Evolutionary conservation across 2,888 invertebrate genomes (phyloP).

Genomic region (Ennomos erosarius): DNA sequence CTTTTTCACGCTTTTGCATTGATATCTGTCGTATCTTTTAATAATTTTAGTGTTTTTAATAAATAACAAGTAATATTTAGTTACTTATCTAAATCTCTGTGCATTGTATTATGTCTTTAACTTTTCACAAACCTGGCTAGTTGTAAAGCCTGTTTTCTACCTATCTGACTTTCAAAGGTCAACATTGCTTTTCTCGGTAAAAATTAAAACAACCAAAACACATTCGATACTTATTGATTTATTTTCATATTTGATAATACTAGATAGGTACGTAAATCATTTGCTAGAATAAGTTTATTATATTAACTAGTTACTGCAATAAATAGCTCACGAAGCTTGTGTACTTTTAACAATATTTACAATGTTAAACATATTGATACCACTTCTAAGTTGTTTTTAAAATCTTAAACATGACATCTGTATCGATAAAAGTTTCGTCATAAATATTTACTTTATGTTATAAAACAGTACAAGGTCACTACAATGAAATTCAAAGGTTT

Average conservation of each 20-base stretch:
- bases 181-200: not conserved
- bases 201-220: conserved; percentile 26
- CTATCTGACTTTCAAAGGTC: not conserved
- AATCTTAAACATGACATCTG: conserved; percentile 9
- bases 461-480: conserved; percentile 1
- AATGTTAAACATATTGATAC: conserved; percentile 44
- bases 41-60: too few species aligned
- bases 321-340: conserved; percentile 73
- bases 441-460: not conserved
- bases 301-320: conserved; percentile 61
- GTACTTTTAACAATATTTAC: conserved; percentile 70
- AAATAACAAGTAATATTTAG: too few species aligned
- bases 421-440: not conserved
- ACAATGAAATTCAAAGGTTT: conserved; percentile 4
- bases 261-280: conserved; percentile 37
- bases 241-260: conserved; percentile 37
- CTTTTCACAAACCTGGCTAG: too few species aligned
- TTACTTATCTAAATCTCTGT: too few species aligned
- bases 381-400: conserved; percentile 7
- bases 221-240: conserved; percentile 37
- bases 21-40: too few species aligned
- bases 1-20: too few species aligned
- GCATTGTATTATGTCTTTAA: too few species aligned
- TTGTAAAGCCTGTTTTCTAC: not conserved
- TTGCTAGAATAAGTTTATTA: conserved; percentile 42